Evolutionary conservation across 2,888 invertebrate species (phyloP).

Genomic region (Ormyrus pomaceus): DNA sequence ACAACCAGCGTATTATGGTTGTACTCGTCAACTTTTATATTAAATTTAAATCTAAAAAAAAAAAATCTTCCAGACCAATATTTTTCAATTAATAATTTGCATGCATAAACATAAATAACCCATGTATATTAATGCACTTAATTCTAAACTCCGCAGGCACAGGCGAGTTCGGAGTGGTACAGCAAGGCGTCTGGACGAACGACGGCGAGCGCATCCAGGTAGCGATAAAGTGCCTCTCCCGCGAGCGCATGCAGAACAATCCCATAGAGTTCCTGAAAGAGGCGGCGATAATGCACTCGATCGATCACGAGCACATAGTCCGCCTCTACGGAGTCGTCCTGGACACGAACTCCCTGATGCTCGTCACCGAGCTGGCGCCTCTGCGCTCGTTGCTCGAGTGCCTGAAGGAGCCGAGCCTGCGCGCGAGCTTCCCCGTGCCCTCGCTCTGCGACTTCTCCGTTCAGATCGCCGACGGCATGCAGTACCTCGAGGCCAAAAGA

Average conservation of each 20-base stretch:
- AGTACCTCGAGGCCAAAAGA: slow-evolving; percentile 95
- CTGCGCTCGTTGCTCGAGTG: slow-evolving; percentile 96
- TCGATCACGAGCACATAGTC: slow-evolving; percentile 97
- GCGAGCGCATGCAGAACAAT: slow-evolving; percentile 96
- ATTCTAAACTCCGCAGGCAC: slow-evolving; percentile 76
- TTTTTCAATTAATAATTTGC: no score
- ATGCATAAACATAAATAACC: no score
- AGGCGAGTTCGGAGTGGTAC: slow-evolving; percentile 98
- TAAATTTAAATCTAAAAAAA: no score
- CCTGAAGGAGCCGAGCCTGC: slow-evolving; percentile 92
- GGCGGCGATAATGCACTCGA: slow-evolving; percentile 98
- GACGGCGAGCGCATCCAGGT: slow-evolving; percentile 95
- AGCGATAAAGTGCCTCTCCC: slow-evolving; percentile 96
- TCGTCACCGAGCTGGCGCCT: slow-evolving; percentile 95
- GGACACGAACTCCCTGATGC: slow-evolving; percentile 89
- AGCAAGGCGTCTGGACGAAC: slow-evolving; percentile 98
- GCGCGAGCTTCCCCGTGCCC: slow-evolving; percentile 93
- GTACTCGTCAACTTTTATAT: no score
- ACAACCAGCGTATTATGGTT: no score
- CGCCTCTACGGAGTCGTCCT: slow-evolving; percentile 98
- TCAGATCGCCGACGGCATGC: slow-evolving; percentile 98
- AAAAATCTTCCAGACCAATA: no score
- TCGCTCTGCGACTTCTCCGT: slow-evolving; percentile 96
- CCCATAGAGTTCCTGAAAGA: slow-evolving; percentile 98
- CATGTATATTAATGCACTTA: no score